Evolutionary conservation across 2,888 invertebrate species (phyloP).

Genomic region (Drosophila demipolita): DNA sequence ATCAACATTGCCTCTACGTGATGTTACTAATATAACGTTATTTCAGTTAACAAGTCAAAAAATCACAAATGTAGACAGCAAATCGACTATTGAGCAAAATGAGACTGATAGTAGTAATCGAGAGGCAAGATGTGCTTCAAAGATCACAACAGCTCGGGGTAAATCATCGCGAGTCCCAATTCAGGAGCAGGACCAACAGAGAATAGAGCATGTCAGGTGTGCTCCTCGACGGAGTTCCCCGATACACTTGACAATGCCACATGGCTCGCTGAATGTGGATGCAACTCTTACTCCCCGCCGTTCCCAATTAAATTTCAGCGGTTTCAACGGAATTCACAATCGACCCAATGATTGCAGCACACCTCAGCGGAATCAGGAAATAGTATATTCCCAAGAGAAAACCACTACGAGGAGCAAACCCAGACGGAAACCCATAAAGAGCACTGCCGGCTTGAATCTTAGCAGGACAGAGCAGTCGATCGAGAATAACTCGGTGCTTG

Average conservation of each 20-base stretch:
- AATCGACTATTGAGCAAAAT: too few species aligned
- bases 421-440: not conserved
- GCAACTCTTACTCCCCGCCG: slow-evolving; percentile 21
- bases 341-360: slow-evolving; percentile 35
- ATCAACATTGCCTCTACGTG: slow-evolving; percentile 18
- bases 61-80: not conserved
- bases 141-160: not conserved
- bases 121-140: not conserved
- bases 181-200: slow-evolving; percentile 5
- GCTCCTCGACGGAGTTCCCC: not conserved
- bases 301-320: slow-evolving; percentile 26
- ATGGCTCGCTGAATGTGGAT: not conserved
- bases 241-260: not conserved
- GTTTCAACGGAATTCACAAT: slow-evolving; percentile 23
- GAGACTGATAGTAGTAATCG: not conserved
- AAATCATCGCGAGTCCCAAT: not conserved
- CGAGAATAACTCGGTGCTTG: not conserved
- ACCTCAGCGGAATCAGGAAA: slow-evolving; percentile 14
- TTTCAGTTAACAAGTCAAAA: not conserved
- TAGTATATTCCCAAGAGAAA: not conserved
- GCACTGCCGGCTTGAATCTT: not conserved
- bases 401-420: not conserved
- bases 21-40: slow-evolving; percentile 23
- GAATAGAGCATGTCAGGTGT: slow-evolving; percentile 17
- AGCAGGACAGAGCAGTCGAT: not conserved